Evolutionary conservation across 2,113 vertebrate species (phyloP).

Genomic region (Lanius collurio): DNA sequence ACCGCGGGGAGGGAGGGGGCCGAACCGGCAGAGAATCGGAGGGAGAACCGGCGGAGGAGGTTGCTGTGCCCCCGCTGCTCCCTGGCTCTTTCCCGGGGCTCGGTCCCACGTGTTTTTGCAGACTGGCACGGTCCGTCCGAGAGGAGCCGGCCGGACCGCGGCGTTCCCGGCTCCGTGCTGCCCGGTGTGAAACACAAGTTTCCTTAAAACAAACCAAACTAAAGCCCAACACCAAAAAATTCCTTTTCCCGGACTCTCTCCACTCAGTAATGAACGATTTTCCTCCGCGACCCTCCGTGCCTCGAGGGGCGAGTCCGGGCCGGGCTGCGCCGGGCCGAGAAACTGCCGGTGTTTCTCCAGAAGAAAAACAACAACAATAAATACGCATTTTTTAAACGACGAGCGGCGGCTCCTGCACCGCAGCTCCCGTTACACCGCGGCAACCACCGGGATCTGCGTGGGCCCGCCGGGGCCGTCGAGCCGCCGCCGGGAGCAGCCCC

Average conservation of each 20-base stretch:
- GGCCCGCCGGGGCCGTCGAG: not conserved
- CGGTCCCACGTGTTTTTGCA: not conserved
- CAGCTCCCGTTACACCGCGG: not conserved
- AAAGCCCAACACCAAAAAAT: not conserved
- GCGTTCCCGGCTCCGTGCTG: not conserved
- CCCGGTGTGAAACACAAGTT: not conserved
- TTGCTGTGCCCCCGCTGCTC: not conserved
- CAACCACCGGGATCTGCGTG: too few relatives aligned
- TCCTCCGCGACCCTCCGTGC: not conserved
- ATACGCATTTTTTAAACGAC: too few relatives aligned
- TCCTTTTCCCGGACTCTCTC: not conserved
- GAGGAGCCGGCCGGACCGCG: not conserved
- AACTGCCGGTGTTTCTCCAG: not conserved
- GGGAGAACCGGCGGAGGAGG: too few relatives aligned
- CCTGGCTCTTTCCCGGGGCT: not conserved
- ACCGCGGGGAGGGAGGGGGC: not conserved
- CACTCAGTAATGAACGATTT: fast-evolving
- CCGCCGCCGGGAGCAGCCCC: not conserved
- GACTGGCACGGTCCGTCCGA: not conserved
- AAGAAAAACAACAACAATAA: not conserved
- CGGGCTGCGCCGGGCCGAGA: not conserved
- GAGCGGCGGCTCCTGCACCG: not conserved
- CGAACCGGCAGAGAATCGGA: not conserved
- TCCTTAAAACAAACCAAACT: not conserved
- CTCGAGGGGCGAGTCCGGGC: not conserved